Conservation (phyloP, 2,797 vertebrate species). For the Acropternis orthonyx region DNA sequence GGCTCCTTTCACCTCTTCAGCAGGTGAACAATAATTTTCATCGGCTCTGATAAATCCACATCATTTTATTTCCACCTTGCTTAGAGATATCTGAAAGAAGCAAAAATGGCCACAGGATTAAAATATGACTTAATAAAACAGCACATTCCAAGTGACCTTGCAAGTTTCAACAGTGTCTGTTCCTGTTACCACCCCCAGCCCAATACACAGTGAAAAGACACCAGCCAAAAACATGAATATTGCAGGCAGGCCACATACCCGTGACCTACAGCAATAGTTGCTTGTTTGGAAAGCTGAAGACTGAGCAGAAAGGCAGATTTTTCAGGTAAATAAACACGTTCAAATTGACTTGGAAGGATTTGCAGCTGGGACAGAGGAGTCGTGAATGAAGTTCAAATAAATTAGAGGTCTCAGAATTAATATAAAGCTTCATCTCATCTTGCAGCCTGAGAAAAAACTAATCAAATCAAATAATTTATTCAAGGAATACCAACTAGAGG, state of each 20-base stretch:
- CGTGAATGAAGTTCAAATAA: background rate
- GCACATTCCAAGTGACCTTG: background rate
- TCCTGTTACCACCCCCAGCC: background rate
- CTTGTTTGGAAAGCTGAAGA: background rate
- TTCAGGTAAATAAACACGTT: background rate
- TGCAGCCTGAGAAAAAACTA: background rate
- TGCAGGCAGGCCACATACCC: background rate
- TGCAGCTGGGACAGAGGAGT: background rate
- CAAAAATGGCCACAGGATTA: background rate
- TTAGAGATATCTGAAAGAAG: background rate
- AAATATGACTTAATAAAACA: background rate
- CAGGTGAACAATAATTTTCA: background rate
- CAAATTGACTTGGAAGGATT: background rate
- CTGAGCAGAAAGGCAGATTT: background rate
- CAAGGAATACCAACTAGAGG: background rate
- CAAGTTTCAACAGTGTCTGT: background rate
- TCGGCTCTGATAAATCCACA: background rate
- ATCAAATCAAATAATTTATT: background rate
- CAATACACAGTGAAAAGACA: background rate
- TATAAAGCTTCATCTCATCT: background rate
- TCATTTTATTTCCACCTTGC: background rate
- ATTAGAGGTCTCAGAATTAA: background rate
- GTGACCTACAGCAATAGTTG: background rate
- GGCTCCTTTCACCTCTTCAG: background rate
- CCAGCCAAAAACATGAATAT: background rate